Conservation (phyloP, 2,113 vertebrate genomes). For the Pelecanoides urinatrix region DNA sequence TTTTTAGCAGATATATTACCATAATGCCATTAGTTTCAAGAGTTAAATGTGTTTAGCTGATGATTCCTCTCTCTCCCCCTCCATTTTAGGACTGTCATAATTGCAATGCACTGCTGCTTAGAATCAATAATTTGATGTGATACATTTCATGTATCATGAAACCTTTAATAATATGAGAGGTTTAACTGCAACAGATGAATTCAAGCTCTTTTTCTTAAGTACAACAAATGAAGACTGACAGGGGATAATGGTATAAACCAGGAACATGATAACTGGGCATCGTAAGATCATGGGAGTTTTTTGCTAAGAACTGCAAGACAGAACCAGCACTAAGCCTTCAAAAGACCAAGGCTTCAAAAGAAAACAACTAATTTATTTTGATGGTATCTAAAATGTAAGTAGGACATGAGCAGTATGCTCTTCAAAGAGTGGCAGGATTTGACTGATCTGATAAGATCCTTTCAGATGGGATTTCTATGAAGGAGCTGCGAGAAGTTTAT, state of each 20-base stretch:
- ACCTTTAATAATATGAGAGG: neutral
- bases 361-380: conserved; percentile 20
- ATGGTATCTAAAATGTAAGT: neutral
- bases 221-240: neutral
- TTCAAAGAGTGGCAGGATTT: neutral
- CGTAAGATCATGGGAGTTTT: neutral
- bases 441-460: neutral
- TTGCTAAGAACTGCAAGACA: neutral
- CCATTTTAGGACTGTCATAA: neutral
- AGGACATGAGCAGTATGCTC: neutral
- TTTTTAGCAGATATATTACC: neutral
- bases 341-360: conserved; percentile 27
- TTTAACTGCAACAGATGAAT: conserved; percentile 9
- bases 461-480: neutral
- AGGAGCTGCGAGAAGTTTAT: neutral
- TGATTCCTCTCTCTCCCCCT: neutral
- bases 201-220: conserved; percentile 9
- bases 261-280: neutral
- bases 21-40: neutral
- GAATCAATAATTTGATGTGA: neutral
- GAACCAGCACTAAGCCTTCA: neutral
- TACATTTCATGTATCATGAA: neutral
- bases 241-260: neutral
- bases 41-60: neutral
- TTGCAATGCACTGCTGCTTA: neutral